phyloP scores from a whole-genome alignment of 2,888 invertebrate species.

The Caenorhabditis doughertyi region DNA sequence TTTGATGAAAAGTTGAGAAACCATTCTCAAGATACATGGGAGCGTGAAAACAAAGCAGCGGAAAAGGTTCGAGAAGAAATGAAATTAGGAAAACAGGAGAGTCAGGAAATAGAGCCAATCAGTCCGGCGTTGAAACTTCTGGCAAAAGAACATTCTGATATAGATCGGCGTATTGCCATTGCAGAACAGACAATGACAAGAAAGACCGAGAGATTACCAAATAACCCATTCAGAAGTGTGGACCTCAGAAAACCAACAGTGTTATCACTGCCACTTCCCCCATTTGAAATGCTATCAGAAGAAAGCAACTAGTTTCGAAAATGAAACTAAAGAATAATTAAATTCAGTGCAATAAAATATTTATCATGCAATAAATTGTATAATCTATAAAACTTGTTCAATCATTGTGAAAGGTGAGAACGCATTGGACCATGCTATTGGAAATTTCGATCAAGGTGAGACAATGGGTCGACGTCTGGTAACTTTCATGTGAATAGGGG shows the following conservation, averaged over 20 bases:
- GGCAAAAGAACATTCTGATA: constrained; percentile 34
- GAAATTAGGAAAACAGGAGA: constrained; percentile 10
- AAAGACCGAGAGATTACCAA: constrained; percentile 60
- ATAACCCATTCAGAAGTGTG: constrained; percentile 64
- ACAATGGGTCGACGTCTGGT: constrained; percentile 49
- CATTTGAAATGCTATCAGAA: constrained; percentile 27
- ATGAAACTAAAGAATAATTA: background rate
- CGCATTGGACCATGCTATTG: background rate
- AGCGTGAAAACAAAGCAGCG: constrained; percentile 51
- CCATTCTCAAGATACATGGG: constrained; percentile 53
- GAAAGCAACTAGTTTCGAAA: background rate
- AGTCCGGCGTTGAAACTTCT: constrained; percentile 47
- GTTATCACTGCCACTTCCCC: constrained; percentile 63
- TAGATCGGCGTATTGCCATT: constrained; percentile 35
- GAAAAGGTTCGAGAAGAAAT: constrained; percentile 41
- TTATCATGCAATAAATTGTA: constrained; percentile 47
- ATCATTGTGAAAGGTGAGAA: background rate
- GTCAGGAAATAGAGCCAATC: constrained; percentile 21
- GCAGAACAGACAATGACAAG: constrained; percentile 14
- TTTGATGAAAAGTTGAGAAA: constrained; percentile 55
- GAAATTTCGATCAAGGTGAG: constrained; percentile 10
- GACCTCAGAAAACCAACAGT: constrained; percentile 68
- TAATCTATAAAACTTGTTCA: constrained; percentile 34
- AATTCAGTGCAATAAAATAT: constrained; percentile 28
- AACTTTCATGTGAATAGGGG: constrained; percentile 83